phyloP scores from a whole-genome alignment of 2,113 vertebrate species.

The Elgaria multicarinata region DNA sequence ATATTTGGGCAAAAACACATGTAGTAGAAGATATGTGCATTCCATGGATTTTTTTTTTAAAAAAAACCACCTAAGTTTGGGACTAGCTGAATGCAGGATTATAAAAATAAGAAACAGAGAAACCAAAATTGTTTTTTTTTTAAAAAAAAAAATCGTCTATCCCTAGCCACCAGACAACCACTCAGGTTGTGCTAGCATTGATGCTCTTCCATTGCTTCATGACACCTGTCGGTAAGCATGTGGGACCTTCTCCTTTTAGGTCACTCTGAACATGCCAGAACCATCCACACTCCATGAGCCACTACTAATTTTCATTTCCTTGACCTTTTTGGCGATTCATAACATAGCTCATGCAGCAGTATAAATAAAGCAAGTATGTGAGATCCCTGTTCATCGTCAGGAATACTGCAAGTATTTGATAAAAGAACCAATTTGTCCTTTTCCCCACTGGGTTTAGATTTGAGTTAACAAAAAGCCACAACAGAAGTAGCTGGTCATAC shows the following conservation, averaged over 20 bases:
- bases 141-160: no score
- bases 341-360: neutral
- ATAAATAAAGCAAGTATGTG: slow-evolving; percentile 29
- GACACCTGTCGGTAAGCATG: neutral
- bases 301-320: neutral
- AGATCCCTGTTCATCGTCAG: neutral
- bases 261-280: neutral
- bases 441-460: slow-evolving; percentile 59
- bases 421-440: slow-evolving; percentile 67
- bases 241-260: neutral
- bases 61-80: no score
- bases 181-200: no score
- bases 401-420: slow-evolving; percentile 64
- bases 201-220: no score
- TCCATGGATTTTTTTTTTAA: no score
- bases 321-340: neutral
- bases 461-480: slow-evolving; percentile 66
- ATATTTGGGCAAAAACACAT: no score
- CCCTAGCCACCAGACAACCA: neutral
- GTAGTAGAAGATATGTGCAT: no score
- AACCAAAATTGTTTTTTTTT: no score
- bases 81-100: no score
- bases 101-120: no score
- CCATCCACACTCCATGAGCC: neutral
- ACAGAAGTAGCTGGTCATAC: slow-evolving; percentile 59